Conservation (phyloP, 2,797 vertebrate species). For the Acanthurus leucopareius region DNA sequence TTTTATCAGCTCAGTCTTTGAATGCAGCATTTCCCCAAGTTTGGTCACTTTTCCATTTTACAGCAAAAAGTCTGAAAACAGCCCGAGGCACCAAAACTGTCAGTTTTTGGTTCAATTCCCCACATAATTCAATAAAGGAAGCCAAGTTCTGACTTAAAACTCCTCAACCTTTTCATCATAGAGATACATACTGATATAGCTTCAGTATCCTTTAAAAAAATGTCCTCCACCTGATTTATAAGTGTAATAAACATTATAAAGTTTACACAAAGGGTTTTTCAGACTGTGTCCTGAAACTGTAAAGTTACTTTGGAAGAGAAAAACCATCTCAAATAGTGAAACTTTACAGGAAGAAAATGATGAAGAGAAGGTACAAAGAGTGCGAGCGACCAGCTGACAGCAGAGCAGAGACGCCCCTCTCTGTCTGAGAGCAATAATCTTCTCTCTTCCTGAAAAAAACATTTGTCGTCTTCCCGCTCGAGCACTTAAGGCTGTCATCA, state of each 20-base stretch:
- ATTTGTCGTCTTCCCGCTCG: constrained; percentile 16
- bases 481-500: constrained; percentile 23
- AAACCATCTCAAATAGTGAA: not conserved
- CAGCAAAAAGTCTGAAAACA: not conserved
- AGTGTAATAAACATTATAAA: not conserved
- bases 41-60: not conserved
- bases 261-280: not conserved
- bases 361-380: constrained; percentile 13
- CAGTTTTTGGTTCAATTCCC: not conserved
- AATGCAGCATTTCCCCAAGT: too few relatives aligned
- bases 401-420: not conserved
- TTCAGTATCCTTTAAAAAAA: not conserved
- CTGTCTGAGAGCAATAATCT: constrained; percentile 24
- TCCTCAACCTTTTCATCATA: too few relatives aligned
- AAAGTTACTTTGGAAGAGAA: not conserved
- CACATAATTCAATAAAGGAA: not conserved
- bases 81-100: not conserved
- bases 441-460: constrained; percentile 10
- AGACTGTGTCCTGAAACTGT: not conserved
- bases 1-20: not conserved
- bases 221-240: not conserved
- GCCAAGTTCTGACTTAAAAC: not conserved
- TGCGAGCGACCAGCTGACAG: constrained; percentile 13
- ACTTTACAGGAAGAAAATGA: constrained; percentile 6
- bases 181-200: not conserved